Conservation (phyloP, 2,113 vertebrate genomes). For the Heteronetta atricapilla region DNA sequence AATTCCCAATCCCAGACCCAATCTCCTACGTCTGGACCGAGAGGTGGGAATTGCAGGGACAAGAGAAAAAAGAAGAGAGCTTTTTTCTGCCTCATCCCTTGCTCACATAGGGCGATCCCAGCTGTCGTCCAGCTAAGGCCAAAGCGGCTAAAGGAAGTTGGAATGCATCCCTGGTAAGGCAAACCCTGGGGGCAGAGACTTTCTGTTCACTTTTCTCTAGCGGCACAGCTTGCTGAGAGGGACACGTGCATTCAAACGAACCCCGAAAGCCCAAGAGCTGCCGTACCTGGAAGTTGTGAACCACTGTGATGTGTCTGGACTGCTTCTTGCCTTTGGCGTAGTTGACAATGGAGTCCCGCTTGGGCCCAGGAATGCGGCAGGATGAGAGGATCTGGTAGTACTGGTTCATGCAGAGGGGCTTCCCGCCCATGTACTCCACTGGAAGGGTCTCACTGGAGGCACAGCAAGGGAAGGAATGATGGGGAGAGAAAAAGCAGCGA, state of each 20-base stretch:
- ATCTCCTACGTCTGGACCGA: neutral
- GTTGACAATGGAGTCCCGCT: conserved; percentile 88
- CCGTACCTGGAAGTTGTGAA: conserved; percentile 96
- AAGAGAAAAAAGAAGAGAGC: neutral
- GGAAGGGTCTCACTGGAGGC: conserved; percentile 86
- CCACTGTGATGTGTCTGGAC: conserved; percentile 90
- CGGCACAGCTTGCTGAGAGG: neutral
- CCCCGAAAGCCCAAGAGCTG: neutral
- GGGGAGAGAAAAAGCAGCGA: neutral
- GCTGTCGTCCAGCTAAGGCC: neutral
- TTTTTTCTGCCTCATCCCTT: neutral
- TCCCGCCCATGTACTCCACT: conserved; percentile 87
- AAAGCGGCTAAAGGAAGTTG: neutral
- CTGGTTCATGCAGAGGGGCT: conserved; percentile 96
- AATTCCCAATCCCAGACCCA: neutral
- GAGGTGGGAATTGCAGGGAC: neutral
- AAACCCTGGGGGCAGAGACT: neutral
- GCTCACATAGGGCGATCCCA: neutral
- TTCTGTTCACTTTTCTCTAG: neutral
- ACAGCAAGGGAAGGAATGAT: neutral
- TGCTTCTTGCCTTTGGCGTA: conserved; percentile 80
- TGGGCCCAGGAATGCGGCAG: conserved; percentile 92
- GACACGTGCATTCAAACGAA: neutral
- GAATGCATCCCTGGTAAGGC: neutral
- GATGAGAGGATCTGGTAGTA: conserved; percentile 96